Evolutionary conservation across 2,888 invertebrate species (phyloP), one percentile per base, ranked within the genome.

Genomic region (Biston stratarius): DNA sequence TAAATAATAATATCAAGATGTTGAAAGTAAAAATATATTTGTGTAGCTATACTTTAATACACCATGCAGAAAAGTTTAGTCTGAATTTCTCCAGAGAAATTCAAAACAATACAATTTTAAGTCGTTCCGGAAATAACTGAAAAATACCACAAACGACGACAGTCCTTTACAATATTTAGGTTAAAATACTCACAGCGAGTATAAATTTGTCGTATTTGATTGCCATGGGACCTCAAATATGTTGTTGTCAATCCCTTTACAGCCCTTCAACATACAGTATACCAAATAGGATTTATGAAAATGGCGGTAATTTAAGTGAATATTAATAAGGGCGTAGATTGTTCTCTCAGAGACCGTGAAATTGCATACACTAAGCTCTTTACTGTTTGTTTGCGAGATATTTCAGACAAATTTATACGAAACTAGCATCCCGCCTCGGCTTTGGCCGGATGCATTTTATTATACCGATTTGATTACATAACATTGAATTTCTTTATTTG

Each of bases 161-260:
- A 42, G 33, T 36, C n/a, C 42, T 10, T 33, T 58, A 6, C 24
- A 52, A 48, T 61, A 61, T 67, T 40, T 15, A 57, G 47, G 42
- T 34, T 33, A 60, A 61, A 42, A 51, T 12, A 12, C 67, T 53
- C 34, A 36, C 42, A 57, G 44, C 48, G 49, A 51, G 8, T 24
- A 44, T 44, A 51, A 52, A 63, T 60, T 65, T 60, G 56, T 53
- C 52, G 53, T 40, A 51, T 69, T 60, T 66, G 56, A 65, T 57
- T 61, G 55, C 49, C 33, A 44, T 38, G 59, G 61, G 61, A 45
- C 53, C 42, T 40, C 34, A 61, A 58, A 63, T 53, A 45, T 36
- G 61, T 67, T 61, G 70, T 70, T 70, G 70, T 57, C 64, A 68
- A 67, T 69, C 72, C 65, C 70, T 72, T 73, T 63, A 64, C 67